Percentiles rank a stretch among this genome's conserved stretches.
Conservation (phyloP, 2,113 vertebrate species). For the Cisticola juncidis region DNA sequence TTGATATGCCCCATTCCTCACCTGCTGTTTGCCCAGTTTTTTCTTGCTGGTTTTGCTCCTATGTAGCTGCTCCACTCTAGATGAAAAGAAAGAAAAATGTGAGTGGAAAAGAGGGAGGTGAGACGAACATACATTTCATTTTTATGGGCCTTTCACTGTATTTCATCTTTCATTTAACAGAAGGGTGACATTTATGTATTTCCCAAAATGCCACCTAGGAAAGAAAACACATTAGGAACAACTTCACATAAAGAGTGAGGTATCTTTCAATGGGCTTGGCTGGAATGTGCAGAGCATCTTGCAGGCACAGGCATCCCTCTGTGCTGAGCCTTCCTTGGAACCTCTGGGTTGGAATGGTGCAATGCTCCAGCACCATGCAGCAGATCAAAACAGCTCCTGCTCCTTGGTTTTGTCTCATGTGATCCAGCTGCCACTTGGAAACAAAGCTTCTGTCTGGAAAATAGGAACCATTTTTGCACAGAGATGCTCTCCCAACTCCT, state of each 20-base stretch:
- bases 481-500: neutral
- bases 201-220: neutral
- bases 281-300: neutral
- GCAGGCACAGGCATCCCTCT: neutral
- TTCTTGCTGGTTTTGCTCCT: neutral
- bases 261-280: fast-evolving
- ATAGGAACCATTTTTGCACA: fast-evolving
- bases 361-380: neutral
- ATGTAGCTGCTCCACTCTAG: neutral
- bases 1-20: neutral
- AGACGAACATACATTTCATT: neutral
- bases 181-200: neutral
- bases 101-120: neutral
- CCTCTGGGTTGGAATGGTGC: neutral
- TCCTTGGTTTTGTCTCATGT: neutral
- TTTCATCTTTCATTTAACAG: neutral
- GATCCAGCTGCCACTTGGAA: neutral
- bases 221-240: neutral
- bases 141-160: neutral
- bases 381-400: neutral
- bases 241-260: neutral
- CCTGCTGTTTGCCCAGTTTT: neutral
- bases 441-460: neutral
- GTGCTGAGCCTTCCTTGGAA: neutral
- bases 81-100: neutral